Percentiles rank a stretch among this genome's conserved stretches.
phyloP scores from a whole-genome alignment of 2,888 invertebrate genomes.

The Orthonevra nobilis region DNA sequence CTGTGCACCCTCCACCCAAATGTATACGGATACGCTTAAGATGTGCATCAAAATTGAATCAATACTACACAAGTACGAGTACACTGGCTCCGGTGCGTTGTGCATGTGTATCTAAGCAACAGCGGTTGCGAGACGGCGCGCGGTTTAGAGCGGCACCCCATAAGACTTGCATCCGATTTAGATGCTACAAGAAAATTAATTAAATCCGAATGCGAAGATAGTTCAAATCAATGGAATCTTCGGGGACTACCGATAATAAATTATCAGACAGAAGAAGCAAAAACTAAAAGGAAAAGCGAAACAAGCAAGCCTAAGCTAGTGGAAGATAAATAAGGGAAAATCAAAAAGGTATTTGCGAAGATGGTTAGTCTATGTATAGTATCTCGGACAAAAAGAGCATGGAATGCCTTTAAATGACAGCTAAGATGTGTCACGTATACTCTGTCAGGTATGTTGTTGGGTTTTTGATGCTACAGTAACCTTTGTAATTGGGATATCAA shows the following conservation, averaged over 20 bases:
- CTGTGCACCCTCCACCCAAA: not conserved
- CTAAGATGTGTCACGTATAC: slow-evolving; percentile 48
- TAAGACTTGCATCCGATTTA: slow-evolving; percentile 50
- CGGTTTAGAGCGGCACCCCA: slow-evolving; percentile 19
- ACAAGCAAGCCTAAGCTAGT: slow-evolving; percentile 8
- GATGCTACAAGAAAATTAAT: slow-evolving; percentile 59
- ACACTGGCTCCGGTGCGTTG: not conserved
- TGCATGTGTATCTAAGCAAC: slow-evolving; percentile 14
- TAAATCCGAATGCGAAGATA: slow-evolving; percentile 58
- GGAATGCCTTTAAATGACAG: slow-evolving; percentile 37
- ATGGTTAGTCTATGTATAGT: not conserved
- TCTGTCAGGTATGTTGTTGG: slow-evolving; percentile 37
- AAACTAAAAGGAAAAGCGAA: not conserved
- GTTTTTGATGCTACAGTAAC: too few relatives aligned
- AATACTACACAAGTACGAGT: slow-evolving; percentile 8
- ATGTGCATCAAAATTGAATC: slow-evolving; percentile 49
- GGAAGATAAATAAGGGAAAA: not conserved
- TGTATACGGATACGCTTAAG: slow-evolving; percentile 20
- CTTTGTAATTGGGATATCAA: slow-evolving; percentile 43
- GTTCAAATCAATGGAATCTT: slow-evolving; percentile 53
- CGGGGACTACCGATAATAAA: slow-evolving; percentile 54
- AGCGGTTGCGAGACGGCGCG: not conserved
- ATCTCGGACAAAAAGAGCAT: too few relatives aligned
- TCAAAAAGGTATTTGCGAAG: not conserved
- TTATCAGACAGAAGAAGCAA: slow-evolving; percentile 39